Base-by-base conservation (phyloP, 1,140 invertebrate genomes). In the Fragariocoptes setiger region DNA sequence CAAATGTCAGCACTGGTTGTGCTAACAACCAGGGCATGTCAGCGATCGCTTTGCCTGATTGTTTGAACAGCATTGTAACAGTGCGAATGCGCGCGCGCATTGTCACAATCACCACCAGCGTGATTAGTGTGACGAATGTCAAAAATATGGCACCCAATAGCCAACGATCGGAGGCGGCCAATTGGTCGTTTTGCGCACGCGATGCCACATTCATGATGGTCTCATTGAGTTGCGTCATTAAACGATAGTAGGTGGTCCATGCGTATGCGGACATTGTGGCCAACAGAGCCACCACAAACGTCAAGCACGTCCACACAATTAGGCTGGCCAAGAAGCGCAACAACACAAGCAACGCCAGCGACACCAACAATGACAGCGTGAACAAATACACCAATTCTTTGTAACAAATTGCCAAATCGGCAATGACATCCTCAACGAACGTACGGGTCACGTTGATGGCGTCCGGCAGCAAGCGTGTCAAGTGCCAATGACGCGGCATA, bases 1-100 rank as follows among this genome's bases (percentile, higher is more conserved):
- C 22, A 48, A 74, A 73, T 4, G 72, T 75, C 71, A 71, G 50
- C 19, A 76, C 43, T 12, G 75, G 74, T 56, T 76, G 70, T n/a
- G 76, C 49, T 15, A 77, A 56, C n/a, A 78, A 53, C 3, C 65
- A 52, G 2, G 75, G 74, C 65, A 76, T 72, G 3, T 63, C 54
- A 17, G 56, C 55, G 12, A 77, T 57, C 5, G 72, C 72, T 55
- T 71, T 72, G 39, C 72, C 73, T 16, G 74, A 69, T 59, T 78
- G 74, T 43, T 64, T 62, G 51, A 77, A 76, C 21, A 51, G 42
- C 13, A 44, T 46, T 5, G 49, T 44, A 12, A 48, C 48, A 47
- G 46, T 12, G 8, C 4, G 25, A 31, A 31, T 31, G 8, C 25
- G 25, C n/a, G 8, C n/a, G 25, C 25, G 25, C 25, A 31, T 31